A percentile compares a stretch with the other conserved stretches of the same genome.
phyloP scores from a whole-genome alignment of 2,113 vertebrate genomes.

The Erinaceus europaeus region DNA sequence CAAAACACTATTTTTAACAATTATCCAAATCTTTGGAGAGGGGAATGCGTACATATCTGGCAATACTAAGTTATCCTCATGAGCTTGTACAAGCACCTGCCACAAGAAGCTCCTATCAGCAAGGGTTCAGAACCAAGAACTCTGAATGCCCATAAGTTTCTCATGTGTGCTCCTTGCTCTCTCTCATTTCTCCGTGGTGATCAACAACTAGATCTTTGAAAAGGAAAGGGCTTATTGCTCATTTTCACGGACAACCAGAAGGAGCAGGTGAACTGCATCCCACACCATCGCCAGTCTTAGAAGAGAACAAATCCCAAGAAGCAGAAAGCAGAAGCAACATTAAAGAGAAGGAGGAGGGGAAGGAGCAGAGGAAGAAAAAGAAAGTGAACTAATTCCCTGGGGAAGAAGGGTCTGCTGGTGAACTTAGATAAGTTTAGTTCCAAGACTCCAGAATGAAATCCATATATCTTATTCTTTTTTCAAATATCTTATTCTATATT shows the following conservation, averaged over 20 bases:
- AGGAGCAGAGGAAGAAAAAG: not conserved
- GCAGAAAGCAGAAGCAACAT: not conserved
- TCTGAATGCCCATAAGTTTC: not conserved
- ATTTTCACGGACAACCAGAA: not conserved
- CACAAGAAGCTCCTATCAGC: conserved; percentile 1
- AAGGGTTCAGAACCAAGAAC: not conserved
- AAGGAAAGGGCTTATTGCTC: not conserved
- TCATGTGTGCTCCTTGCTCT: not conserved
- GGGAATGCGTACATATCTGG: not conserved
- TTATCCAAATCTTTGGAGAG: not conserved
- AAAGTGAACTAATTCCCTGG: not conserved
- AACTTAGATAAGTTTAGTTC: not conserved
- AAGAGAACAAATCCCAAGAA: not conserved
- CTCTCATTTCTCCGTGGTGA: not conserved
- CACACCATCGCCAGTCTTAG: not conserved
- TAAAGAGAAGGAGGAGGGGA: no score
- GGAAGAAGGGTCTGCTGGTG: not conserved
- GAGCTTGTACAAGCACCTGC: not conserved
- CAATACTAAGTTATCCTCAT: not conserved
- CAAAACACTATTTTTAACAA: not conserved
- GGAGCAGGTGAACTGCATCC: not conserved
- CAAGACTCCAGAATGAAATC: conserved; percentile 5
- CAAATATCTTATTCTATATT: not conserved
- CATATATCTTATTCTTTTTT: not conserved
- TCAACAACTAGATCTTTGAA: not conserved